Evolutionary conservation across 2,797 vertebrate species (phyloP).

Genomic region (Melopsittacus undulatus): DNA sequence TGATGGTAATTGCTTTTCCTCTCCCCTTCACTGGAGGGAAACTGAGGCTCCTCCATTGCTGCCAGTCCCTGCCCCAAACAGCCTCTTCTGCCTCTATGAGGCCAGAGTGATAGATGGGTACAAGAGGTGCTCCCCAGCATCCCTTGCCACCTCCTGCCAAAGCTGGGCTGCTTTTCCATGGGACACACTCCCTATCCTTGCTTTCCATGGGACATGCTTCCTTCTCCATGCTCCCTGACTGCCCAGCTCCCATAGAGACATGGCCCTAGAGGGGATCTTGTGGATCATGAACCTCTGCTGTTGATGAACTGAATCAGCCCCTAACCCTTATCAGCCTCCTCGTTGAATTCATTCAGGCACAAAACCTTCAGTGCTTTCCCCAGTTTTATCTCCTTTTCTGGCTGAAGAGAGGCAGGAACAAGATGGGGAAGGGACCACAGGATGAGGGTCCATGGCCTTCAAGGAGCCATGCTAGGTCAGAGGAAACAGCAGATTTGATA

Average conservation of each 20-base stretch:
- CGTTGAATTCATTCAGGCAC: neutral
- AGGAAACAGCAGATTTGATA: neutral
- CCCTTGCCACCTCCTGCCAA: neutral
- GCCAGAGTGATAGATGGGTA: neutral
- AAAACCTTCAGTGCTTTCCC: neutral
- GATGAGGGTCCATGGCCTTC: rapidly evolving
- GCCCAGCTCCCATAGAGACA: neutral
- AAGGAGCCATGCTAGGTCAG: neutral
- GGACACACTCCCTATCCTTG: neutral
- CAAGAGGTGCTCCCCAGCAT: neutral
- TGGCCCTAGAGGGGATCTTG: neutral
- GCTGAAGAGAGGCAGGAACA: neutral
- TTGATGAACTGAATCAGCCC: neutral
- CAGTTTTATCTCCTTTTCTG: neutral
- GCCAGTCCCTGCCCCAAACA: neutral
- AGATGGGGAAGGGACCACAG: neutral
- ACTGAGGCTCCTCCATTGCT: neutral
- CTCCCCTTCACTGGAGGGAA: neutral
- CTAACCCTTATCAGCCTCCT: neutral
- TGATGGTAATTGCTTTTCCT: neutral
- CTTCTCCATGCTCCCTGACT: neutral
- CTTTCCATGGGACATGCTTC: neutral
- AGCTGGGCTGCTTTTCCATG: neutral
- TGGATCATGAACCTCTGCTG: neutral
- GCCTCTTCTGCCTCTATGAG: neutral